Conservation (phyloP, 2,797 vertebrate species). For the Meda fulgida region DNA sequence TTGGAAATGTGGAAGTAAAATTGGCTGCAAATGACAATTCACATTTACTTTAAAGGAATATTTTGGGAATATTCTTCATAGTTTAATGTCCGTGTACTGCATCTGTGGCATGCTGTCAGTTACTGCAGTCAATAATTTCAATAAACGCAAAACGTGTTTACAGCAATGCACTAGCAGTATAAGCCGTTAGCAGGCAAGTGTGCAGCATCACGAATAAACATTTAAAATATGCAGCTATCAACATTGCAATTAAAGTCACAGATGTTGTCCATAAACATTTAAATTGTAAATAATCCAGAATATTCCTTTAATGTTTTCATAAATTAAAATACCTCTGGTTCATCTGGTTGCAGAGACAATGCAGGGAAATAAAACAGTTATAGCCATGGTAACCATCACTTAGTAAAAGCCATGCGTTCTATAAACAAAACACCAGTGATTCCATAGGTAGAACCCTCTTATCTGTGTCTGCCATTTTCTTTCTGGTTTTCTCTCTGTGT, state of each 20-base stretch:
- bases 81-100: background rate
- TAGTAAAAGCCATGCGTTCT: background rate
- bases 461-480: conserved; percentile 26
- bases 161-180: background rate
- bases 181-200: conserved; percentile 13
- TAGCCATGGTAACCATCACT: conserved; percentile 40
- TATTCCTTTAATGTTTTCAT: conserved; percentile 21
- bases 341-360: conserved; percentile 23
- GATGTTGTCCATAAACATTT: conserved; percentile 18
- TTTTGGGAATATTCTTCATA: conserved; percentile 2
- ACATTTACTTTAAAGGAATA: background rate
- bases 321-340: conserved; percentile 19
- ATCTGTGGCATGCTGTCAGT: conserved; percentile 17
- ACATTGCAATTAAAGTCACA: conserved; percentile 12
- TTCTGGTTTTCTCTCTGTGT: conserved; percentile 24
- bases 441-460: conserved; percentile 11
- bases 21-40: background rate
- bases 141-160: background rate
- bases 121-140: conserved; percentile 3
- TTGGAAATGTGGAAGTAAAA: background rate
- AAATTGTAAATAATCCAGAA: conserved; percentile 8
- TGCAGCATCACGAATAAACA: conserved; percentile 5
- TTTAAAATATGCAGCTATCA: conserved; percentile 8
- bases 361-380: conserved; percentile 9
- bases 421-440: conserved; percentile 23